These are phyloP conservation scores for Leptoclinus maculatus DNA, from an alignment of 2,797 vertebrate species.

Conservation along the genomic window DNA sequence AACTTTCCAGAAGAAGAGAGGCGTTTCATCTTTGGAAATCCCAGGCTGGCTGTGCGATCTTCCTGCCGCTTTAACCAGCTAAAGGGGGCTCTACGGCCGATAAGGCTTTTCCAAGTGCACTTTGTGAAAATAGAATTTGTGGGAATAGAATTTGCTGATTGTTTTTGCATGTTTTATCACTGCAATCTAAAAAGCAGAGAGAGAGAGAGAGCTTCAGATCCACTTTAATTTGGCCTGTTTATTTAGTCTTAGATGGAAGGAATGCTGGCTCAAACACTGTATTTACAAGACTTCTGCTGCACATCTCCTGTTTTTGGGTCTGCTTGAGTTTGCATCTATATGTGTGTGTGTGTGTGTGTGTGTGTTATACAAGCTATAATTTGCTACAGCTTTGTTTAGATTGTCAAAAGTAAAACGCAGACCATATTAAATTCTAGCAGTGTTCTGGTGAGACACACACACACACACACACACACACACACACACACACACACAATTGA, in stretches of 20 bases:
- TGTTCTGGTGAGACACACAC: slow-evolving; percentile 33
- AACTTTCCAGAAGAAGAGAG: slow-evolving; percentile 58
- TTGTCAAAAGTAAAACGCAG: slow-evolving; percentile 75
- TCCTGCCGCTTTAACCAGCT: slow-evolving; percentile 31
- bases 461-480: slow-evolving; percentile 17
- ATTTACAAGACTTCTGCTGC: slow-evolving; percentile 74
- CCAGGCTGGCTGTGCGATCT: slow-evolving; percentile 33
- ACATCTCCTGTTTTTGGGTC: slow-evolving; percentile 59
- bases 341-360: slow-evolving; percentile 24
- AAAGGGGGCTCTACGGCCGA: slow-evolving; percentile 29
- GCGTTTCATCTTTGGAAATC: slow-evolving; percentile 57
- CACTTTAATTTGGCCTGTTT: slow-evolving; percentile 75
- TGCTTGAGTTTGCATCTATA: slow-evolving; percentile 37
- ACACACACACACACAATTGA: slow-evolving; percentile 19
- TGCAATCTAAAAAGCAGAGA: slow-evolving; percentile 67
- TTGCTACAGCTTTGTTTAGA: slow-evolving; percentile 82
- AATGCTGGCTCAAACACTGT: slow-evolving; percentile 71
- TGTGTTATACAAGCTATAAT: slow-evolving; percentile 66
- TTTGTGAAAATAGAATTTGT: slow-evolving; percentile 72
- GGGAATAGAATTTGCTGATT: slow-evolving; percentile 71
- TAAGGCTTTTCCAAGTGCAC: slow-evolving; percentile 64
- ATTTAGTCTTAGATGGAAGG: slow-evolving; percentile 78
- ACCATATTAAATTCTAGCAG: slow-evolving; percentile 68
- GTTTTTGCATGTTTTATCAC: slow-evolving; percentile 78
- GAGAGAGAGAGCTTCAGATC: slow-evolving; percentile 53